phyloP scores from a whole-genome alignment of 2,113 vertebrate genomes.

The Numida meleagris region DNA sequence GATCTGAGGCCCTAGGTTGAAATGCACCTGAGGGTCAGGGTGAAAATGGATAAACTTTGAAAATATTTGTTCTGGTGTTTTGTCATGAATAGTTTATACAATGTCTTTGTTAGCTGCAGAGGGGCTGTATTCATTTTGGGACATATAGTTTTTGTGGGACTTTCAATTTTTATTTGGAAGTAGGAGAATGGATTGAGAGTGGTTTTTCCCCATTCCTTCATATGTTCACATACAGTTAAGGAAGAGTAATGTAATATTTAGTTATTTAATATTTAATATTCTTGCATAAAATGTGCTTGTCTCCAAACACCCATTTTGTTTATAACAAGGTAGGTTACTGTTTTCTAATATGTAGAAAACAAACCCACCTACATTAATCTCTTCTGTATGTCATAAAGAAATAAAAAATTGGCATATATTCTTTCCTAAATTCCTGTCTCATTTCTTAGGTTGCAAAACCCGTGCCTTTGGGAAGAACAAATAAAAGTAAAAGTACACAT shows the following conservation, averaged over 20 bases:
- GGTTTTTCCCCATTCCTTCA: neutral
- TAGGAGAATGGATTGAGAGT: neutral
- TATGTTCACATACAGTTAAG: neutral
- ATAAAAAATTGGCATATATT: neutral
- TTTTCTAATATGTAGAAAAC: neutral
- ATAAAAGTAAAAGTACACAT: constrained; percentile 76
- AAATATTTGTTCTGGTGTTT: neutral
- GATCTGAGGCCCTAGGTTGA: neutral
- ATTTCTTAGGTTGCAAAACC: constrained; percentile 90
- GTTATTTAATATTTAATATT: neutral
- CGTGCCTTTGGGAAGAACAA: constrained; percentile 83
- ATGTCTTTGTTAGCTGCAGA: neutral
- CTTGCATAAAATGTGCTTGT: neutral
- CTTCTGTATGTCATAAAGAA: neutral
- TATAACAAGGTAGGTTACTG: neutral
- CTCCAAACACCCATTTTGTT: neutral
- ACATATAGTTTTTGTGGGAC: neutral
- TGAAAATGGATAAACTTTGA: neutral
- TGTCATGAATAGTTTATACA: neutral
- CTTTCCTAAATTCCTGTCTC: constrained; percentile 26
- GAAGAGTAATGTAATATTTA: neutral
- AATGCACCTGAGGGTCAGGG: neutral
- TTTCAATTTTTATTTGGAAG: neutral
- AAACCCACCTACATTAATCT: neutral
- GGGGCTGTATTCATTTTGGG: neutral